Evolutionary conservation across 2,113 vertebrate genomes (phyloP).

Genomic region (Tenrec ecaudatus): DNA sequence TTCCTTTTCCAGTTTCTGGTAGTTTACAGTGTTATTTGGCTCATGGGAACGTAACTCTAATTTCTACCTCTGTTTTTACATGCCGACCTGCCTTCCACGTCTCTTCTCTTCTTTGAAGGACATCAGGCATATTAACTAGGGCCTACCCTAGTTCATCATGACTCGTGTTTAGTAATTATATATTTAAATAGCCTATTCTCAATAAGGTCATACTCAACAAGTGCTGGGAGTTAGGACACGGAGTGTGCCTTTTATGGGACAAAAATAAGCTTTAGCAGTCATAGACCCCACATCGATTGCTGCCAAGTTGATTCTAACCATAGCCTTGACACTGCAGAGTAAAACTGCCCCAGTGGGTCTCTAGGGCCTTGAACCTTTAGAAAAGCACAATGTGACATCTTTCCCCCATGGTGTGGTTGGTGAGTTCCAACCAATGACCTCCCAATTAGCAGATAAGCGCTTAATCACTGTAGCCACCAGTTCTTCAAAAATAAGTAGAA

Average conservation of each 20-base stretch:
- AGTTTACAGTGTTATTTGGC: not conserved
- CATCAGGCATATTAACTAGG: not conserved
- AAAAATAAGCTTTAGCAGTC: not conserved
- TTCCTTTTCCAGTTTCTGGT: not conserved
- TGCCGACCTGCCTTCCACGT: not conserved
- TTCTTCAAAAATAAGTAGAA: not conserved
- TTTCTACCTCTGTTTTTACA: not conserved
- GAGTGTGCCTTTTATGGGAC: not conserved
- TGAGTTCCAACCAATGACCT: not conserved
- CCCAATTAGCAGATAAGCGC: not conserved
- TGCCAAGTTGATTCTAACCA: not conserved
- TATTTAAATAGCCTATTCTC: not conserved
- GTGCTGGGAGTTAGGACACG: not conserved
- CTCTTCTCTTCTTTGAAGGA: not conserved
- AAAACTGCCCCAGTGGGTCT: not conserved
- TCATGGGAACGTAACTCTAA: not conserved
- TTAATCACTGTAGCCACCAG: not conserved
- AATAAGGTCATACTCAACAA: not conserved
- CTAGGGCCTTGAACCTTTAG: not conserved
- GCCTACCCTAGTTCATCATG: not conserved
- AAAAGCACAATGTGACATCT: not conserved
- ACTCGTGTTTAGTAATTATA: not conserved
- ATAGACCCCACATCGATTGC: not conserved
- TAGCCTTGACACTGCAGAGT: not conserved
- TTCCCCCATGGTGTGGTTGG: not conserved